A percentile compares a stretch with the other conserved stretches of the same genome.
These are phyloP conservation scores for Belonocnema kinseyi DNA, from an alignment of 1,140 invertebrate species.

Conservation along the genomic window DNA sequence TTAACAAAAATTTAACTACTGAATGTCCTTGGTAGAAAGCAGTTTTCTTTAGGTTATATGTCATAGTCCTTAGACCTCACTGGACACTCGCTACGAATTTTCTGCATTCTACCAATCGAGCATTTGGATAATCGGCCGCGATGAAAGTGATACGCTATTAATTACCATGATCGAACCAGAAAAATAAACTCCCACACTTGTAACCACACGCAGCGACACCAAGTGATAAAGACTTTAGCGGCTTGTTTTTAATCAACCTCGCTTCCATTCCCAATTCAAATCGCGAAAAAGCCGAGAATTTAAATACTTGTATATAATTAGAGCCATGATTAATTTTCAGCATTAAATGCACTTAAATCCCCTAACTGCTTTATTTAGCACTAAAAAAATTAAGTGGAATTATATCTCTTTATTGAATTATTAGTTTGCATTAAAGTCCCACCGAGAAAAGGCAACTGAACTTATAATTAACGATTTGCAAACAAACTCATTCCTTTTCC, in stretches of 20 bases:
- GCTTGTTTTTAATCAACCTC: not conserved
- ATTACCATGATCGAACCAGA: slow-evolving; percentile 25
- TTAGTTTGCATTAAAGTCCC: not conserved
- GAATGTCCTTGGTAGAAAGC: slow-evolving; percentile 50
- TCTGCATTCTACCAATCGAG: not conserved
- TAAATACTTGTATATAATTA: no score
- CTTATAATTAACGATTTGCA: not conserved
- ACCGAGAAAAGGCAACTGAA: not conserved
- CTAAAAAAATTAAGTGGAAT: not conserved
- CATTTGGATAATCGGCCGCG: slow-evolving; percentile 18
- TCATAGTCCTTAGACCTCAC: slow-evolving; percentile 21
- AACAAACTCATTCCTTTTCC: not conserved
- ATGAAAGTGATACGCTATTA: slow-evolving; percentile 43
- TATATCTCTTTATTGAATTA: not conserved
- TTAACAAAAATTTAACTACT: no score
- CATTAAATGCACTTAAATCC: no score
- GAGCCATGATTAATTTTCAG: no score
- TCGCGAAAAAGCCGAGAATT: no score
- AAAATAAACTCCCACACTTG: slow-evolving; percentile 13
- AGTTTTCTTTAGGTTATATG: slow-evolving; percentile 36
- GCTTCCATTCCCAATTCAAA: not conserved
- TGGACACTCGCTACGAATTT: slow-evolving; percentile 35
- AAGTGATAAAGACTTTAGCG: not conserved
- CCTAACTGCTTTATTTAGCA: no score
- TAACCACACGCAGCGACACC: not conserved